Percentiles rank a stretch among this genome's conserved stretches.
Conservation (phyloP, 2,797 vertebrate genomes). For the Sarcoramphus papa region DNA sequence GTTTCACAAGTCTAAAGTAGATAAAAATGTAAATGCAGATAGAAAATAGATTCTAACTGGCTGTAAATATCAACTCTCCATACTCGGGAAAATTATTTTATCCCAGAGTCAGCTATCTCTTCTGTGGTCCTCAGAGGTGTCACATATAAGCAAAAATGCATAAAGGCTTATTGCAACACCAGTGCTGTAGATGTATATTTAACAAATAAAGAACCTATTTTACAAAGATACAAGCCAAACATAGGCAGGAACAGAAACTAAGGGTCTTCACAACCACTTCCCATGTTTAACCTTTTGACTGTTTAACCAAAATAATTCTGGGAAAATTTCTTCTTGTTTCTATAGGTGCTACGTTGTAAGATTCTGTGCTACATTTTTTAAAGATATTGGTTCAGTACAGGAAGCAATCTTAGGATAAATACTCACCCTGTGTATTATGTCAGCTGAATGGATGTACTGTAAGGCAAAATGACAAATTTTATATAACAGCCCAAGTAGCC, state of each 20-base stretch:
- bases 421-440: conserved; percentile 98
- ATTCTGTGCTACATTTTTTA: background rate
- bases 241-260: background rate
- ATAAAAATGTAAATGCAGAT: background rate
- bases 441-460: conserved; percentile 98
- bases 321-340: background rate
- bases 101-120: background rate
- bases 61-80: background rate
- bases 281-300: background rate
- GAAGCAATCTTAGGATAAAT: background rate
- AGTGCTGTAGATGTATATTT: background rate
- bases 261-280: background rate
- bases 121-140: background rate
- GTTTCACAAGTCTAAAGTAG: background rate
- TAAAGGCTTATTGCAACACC: background rate
- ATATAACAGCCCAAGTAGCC: background rate
- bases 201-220: background rate
- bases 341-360: background rate
- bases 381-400: background rate
- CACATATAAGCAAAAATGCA: background rate
- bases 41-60: background rate
- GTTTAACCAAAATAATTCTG: background rate
- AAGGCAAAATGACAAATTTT: conserved; percentile 41
- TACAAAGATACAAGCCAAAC: background rate
- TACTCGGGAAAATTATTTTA: background rate